A percentile compares a stretch with the other conserved stretches of the same genome.
These are phyloP conservation scores for Periphyllus acericola DNA, from an alignment of 2,888 invertebrate genomes.

Conservation along the genomic window DNA sequence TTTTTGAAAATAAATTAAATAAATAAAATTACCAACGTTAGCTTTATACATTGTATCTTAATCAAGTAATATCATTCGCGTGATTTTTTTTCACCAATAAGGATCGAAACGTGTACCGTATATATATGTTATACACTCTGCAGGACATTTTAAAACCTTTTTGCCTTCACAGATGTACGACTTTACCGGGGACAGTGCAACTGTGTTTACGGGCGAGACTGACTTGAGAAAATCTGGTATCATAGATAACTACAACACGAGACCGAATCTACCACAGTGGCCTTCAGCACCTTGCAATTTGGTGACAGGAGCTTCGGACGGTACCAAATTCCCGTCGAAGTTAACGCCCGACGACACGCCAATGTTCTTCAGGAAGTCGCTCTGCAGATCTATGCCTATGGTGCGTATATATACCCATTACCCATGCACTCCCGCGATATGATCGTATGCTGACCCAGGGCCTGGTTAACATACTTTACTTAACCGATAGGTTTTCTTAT, in stretches of 20 bases:
- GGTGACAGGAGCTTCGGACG: slow-evolving; percentile 82
- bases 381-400: slow-evolving; percentile 83
- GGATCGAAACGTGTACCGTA: too few relatives aligned
- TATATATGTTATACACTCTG: too few relatives aligned
- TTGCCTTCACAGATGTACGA: slow-evolving; percentile 80
- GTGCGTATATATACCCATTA: slow-evolving; percentile 69
- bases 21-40: too few relatives aligned
- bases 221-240: slow-evolving; percentile 76
- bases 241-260: slow-evolving; percentile 80
- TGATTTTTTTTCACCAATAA: too few relatives aligned
- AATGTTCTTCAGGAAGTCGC: slow-evolving; percentile 83
- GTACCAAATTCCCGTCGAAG: slow-evolving; percentile 83
- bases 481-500: too few relatives aligned
- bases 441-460: too few relatives aligned
- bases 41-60: too few relatives aligned
- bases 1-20: too few relatives aligned
- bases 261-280: slow-evolving; percentile 82
- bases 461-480: too few relatives aligned
- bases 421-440: not conserved
- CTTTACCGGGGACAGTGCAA: slow-evolving; percentile 81
- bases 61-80: too few relatives aligned
- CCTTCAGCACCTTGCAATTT: slow-evolving; percentile 78
- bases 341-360: slow-evolving; percentile 76
- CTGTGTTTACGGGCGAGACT: slow-evolving; percentile 78
- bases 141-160: too few relatives aligned